Base-by-base conservation (phyloP, 2,113 vertebrate genomes). In the Motacilla alba region DNA sequence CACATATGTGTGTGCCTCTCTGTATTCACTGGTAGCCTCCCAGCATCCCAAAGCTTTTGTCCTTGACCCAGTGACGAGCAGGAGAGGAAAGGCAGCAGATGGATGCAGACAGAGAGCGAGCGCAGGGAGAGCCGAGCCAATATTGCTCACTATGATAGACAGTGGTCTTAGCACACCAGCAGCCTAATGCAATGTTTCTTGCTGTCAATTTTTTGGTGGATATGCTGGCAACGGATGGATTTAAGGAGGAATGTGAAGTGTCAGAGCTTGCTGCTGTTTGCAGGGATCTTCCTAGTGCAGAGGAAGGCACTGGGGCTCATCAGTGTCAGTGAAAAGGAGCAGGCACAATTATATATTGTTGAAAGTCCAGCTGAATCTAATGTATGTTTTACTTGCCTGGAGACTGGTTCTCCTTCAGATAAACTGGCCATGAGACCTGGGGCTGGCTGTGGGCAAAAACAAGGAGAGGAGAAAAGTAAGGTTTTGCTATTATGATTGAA, bases 81-180 rank as follows among this genome's bases (percentile, higher is more conserved):
- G 70, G 67, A 84, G 89, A 62, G 78, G 90, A 72, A 63, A 96
- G 92, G 86, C 94, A 97, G 94, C 95, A 97, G 95, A 97, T 96
- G 96, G 96, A 70, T 84, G 77, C 89, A 88, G 92, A 70, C 75
- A 97, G 92, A 85, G 90, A 95, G 88, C 1, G 50, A 93, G 92
- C 2, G 0, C 58, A 31, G 83, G 58, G 67, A 90, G 88, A 94
- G 49, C 70, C 1, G 95, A 94, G 96, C 95, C 95, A 95, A 94
- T 94, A 92, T 82, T 91, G 89, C 94, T 96, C 95, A 95, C 35
- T 81, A 73, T 96, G 96, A 96, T 84, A 95, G 96, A 96, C 96
- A 97, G 94, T 93, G 95, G 91, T 72, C 95, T 97, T 95, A 95
- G 95, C 96, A 95, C 95, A 95, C 74, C 94, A 97, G 94, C 96